A percentile compares a stretch with the other conserved stretches of the same genome.
phyloP scores from a whole-genome alignment of 1,140 invertebrate genomes.

The Dendrolimus kikuchii region DNA sequence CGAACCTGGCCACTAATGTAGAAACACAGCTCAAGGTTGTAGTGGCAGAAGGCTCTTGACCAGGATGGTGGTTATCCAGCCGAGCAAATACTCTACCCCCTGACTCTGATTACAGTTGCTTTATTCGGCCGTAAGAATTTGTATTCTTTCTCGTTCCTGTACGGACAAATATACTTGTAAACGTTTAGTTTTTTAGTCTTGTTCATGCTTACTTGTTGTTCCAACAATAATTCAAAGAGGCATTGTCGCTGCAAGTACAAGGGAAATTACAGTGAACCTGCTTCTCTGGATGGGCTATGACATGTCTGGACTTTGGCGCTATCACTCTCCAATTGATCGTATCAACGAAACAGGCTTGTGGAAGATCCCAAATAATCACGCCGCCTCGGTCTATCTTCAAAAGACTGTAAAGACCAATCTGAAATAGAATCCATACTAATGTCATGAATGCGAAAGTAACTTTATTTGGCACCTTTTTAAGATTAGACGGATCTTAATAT shows the following conservation, averaged over 20 bases:
- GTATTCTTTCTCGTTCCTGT: no score
- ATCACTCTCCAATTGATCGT: conserved; percentile 90
- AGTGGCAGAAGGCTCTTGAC: no score
- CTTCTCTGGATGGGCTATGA: conserved; percentile 26
- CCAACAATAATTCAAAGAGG: conserved; percentile 43
- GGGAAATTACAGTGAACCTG: conserved; percentile 24
- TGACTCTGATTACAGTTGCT: no score
- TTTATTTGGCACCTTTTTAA: no score
- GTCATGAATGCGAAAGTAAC: no score
- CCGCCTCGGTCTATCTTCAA: conserved; percentile 84
- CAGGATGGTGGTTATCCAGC: no score
- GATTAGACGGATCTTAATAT: no score
- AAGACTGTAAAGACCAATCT: conserved; percentile 84
- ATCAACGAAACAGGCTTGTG: conserved; percentile 85
- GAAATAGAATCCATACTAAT: conserved; percentile 31
- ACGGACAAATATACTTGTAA: no score
- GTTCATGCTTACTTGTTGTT: conserved; percentile 23
- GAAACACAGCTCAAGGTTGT: no score
- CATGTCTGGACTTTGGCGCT: conserved; percentile 66
- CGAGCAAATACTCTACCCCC: no score
- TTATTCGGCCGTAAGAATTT: no score
- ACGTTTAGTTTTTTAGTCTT: not conserved
- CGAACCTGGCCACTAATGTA: no score
- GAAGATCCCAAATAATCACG: conserved; percentile 87
- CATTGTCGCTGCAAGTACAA: conserved; percentile 33